These are phyloP conservation scores for Apostichopus parvimensis DNA, from an alignment of 35 echinoderm and acorn worm genomes.

Conservation along the genomic window DNA sequence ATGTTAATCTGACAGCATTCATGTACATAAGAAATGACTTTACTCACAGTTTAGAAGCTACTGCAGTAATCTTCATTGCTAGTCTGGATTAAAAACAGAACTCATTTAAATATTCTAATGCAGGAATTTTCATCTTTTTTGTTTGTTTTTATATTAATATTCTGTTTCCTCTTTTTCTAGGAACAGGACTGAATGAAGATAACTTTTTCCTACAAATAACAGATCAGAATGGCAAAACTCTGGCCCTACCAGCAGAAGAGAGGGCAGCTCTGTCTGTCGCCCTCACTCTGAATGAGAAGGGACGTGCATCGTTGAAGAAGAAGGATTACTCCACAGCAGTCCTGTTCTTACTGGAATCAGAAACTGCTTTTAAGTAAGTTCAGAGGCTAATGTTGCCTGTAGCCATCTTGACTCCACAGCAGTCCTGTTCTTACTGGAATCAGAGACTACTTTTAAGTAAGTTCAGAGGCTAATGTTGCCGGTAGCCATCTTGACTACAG, in stretches of 20 bases:
- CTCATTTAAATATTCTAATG: no score
- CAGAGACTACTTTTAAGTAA: slow-evolving; percentile 89
- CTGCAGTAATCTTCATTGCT: no score
- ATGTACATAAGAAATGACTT: no score
- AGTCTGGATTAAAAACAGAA: no score
- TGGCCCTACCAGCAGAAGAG: slow-evolving; percentile 76
- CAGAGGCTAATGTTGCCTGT: no score
- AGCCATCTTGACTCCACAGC: slow-evolving; percentile 55
- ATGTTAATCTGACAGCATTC: no score
- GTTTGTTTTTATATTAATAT: no score
- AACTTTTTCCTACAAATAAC: slow-evolving; percentile 79
- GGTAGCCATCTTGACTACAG: no score
- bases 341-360: no score
- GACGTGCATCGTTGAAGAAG: slow-evolving; percentile 76
- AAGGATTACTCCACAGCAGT: slow-evolving; percentile 60
- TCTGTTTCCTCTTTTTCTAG: background rate
- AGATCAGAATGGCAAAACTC: slow-evolving; percentile 85
- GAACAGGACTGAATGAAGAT: slow-evolving; percentile 43
- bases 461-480: background rate
- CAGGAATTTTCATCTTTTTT: no score
- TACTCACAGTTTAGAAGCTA: no score
- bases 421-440: slow-evolving; percentile 82
- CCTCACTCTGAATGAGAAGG: slow-evolving; percentile 91
- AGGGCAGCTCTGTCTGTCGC: slow-evolving; percentile 86
- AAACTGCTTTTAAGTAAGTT: no score